Evolutionary conservation across 2,797 vertebrate genomes (phyloP), one percentile per base, ranked within the genome.

Genomic region (Sus cebifrons): DNA sequence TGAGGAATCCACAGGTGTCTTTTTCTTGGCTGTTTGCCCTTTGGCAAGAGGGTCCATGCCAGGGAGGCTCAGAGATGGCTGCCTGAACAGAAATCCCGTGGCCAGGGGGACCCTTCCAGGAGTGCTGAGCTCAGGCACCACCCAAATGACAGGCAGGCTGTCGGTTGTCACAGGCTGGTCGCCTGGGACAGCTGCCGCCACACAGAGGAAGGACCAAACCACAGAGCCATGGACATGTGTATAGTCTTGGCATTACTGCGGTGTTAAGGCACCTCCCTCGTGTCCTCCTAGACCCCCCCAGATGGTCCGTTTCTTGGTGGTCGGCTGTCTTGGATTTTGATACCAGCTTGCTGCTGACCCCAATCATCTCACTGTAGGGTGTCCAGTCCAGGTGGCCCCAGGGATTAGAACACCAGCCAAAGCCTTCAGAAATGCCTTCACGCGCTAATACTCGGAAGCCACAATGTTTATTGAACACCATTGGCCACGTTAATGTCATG

Each of bases 371-470:
- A 81, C 16, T 2, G 4, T 1, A 14, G 21, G 17, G 3, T 49
- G 65, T 58, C 82, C 12, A 5, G 54, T 52, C 64, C 77, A 32
- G 29, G 20, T 13, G 27, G n/a, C 40, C 8, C 16, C 16, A 13
- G 18, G 58, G 62, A 29, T 29, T 10, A 54, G 75, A 92, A 32
- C 14, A 44, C 29, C 44, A 56, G 27, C 15, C 44, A 62, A 9
- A n/a, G 40, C 18, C 82, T 83, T 81, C 88, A 88, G 56, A 78
- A 89, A 95, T 29, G 27, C 52, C 32, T 67, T 74, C 88, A 21
- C 13, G 40, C 27, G 29, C 4, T n/a, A 52, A 36, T 10, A 71
- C 44, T 21, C 62, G 56, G 79, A 84, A 77, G 56, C 67, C 79
- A 79, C 70, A 89, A 29, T 70, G 64, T 18, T 78, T 68, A 49